Base-by-base conservation (phyloP, 2,888 invertebrate genomes). In the Heteromurus nitidus region DNA sequence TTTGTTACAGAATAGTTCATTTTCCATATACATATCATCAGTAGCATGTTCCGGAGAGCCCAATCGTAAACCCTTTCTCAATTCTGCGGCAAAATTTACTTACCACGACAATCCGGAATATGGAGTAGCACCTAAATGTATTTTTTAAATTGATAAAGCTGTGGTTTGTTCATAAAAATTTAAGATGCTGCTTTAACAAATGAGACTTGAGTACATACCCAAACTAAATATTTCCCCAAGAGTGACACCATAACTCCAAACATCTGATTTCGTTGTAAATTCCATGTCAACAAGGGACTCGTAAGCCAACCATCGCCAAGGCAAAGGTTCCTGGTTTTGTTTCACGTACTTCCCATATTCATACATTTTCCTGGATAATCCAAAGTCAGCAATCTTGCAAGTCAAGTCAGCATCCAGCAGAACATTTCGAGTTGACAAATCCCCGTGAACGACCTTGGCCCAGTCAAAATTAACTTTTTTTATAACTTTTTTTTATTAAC, bases 361-460 rank as follows among this genome's bases (percentile, higher is more conserved):
- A 7, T 58, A 24, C n/a, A 58, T 5, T 7, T 24, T 58, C 58
- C 26, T 20, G 7, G 58, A 58, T 11, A 58, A n/a, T 24, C 58
- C 58, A 22, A 58, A 58, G n/a, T 58, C 58, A 3, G 22, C 5
- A 13, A 58, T 58, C 22, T 58, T 58, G 26, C 58, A 58, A 9
- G n/a, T n/a, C 2, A 22, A 5, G 7, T 13, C 3, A 5, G 5
- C 58, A n/a, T 58, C 26, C 26, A 58, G n/a, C 3, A 58, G 26
- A 2, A 58, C 58, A 58, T 58, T 58, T 24, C 58, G 13, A 5
- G 58, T 58, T 3, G 58, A 20, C 22, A 58, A 26, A 26, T 58
- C 58, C n/a, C 24, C 58, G 24, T 58, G 58, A 24, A 58, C 58
- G 9, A 58, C 26, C 58, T 58, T n/a, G n/a, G n/a, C n/a, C n/a